Conservation (phyloP, 1,140 invertebrate genomes). For the Magallana gigas region DNA sequence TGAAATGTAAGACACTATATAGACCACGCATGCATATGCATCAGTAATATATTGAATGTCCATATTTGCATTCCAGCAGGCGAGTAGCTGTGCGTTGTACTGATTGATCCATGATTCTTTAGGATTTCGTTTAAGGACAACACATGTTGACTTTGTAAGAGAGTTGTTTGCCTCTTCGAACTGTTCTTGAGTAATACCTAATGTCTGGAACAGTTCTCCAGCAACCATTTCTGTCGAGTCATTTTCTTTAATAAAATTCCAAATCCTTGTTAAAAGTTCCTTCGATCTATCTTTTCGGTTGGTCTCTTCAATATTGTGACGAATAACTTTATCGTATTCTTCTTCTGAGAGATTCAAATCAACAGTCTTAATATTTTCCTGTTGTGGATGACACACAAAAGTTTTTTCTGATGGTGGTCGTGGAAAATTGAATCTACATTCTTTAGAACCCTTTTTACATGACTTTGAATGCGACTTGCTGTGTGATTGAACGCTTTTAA, state of each 20-base stretch:
- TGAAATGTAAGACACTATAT: constrained; percentile 52
- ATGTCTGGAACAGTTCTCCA: no score
- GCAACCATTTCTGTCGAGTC: not conserved
- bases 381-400: not conserved
- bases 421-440: constrained; percentile 46
- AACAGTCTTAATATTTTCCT: not conserved
- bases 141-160: no score
- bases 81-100: constrained; percentile 46
- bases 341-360: not conserved
- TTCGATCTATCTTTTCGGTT: not conserved
- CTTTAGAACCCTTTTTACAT: constrained; percentile 38
- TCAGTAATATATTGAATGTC: constrained; percentile 58
- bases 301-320: not conserved
- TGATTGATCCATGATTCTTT: constrained; percentile 51
- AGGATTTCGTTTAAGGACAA: no score
- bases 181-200: no score
- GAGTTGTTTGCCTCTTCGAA: no score
- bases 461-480: constrained; percentile 51
- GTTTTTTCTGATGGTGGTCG: constrained; percentile 41
- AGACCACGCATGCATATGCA: constrained; percentile 47
- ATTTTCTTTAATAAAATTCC: not conserved
- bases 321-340: constrained; percentile 6
- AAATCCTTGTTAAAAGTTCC: constrained; percentile 16
- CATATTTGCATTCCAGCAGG: constrained; percentile 59
- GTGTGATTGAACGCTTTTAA: constrained; percentile 48